Evolutionary conservation across 1,140 invertebrate genomes (phyloP).

Genomic region (Atta colombica): DNA sequence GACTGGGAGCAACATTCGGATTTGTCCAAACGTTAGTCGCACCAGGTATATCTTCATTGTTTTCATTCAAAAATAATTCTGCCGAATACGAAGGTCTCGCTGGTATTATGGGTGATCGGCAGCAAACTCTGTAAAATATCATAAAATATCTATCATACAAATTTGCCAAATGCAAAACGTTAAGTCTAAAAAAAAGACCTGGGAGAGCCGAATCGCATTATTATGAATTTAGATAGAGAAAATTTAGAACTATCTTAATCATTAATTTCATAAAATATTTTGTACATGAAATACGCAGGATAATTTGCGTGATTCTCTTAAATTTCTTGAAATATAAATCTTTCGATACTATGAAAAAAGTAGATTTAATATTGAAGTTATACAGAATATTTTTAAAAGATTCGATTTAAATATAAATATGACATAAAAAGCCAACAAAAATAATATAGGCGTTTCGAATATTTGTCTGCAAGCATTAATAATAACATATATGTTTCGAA

Average conservation of each 20-base stretch:
- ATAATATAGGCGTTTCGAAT: neutral
- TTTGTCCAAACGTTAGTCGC: constrained; percentile 91
- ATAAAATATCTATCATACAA: constrained; percentile 15
- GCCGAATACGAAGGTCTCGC: constrained; percentile 91
- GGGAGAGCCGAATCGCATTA: neutral
- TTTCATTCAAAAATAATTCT: constrained; percentile 85
- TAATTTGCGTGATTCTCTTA: too few relatives aligned
- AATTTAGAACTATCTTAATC: constrained; percentile 35
- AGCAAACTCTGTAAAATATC: constrained; percentile 89
- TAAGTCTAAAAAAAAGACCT: neutral
- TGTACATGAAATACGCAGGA: too few relatives aligned
- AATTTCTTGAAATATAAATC: neutral
- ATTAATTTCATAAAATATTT: constrained; percentile 1
- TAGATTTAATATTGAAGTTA: neutral
- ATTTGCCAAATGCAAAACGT: neutral
- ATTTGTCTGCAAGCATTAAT: neutral
- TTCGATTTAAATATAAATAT: neutral
- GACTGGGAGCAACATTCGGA: constrained; percentile 86
- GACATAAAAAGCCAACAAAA: neutral
- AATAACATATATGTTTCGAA: neutral
- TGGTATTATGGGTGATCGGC: constrained; percentile 92
- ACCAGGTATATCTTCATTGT: constrained; percentile 82
- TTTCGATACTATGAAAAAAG: neutral
- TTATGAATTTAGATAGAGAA: neutral
- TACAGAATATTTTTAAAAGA: neutral